Conservation (phyloP, 2,113 vertebrate genomes). For the Cepphus grylle region DNA sequence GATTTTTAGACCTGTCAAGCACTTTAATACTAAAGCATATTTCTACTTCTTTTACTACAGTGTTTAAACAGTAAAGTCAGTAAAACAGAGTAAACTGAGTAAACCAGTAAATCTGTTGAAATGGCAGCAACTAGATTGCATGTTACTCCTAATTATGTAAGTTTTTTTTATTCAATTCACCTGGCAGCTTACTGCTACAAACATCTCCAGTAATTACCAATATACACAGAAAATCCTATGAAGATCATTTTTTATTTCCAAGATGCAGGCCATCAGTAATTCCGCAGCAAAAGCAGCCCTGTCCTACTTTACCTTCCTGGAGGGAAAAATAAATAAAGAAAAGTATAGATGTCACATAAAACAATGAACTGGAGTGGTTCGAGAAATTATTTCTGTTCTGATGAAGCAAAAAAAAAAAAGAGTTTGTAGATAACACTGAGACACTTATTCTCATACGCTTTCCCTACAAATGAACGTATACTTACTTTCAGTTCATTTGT, state of each 20-base stretch:
- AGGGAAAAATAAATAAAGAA: background rate
- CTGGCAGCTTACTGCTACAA: background rate
- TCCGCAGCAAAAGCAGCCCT: background rate
- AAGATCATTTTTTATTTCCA: background rate
- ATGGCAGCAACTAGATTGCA: background rate
- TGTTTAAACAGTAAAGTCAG: background rate
- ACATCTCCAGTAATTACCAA: background rate
- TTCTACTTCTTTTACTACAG: background rate
- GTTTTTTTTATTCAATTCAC: background rate
- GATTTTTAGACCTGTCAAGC: background rate
- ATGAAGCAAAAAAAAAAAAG: background rate
- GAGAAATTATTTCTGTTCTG: background rate
- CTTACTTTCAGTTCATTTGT: constrained; percentile 87
- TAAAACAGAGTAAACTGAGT: background rate
- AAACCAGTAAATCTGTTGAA: background rate
- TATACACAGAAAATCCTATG: background rate
- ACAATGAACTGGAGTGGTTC: background rate
- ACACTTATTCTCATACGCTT: background rate
- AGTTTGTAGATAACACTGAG: background rate
- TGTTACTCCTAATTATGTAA: background rate
- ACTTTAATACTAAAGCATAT: background rate
- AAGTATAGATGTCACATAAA: background rate
- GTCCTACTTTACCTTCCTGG: background rate
- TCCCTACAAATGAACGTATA: background rate
- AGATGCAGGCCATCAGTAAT: background rate